Evolutionary conservation across 2,797 vertebrate species (phyloP).

Genomic region (Emydoidea blandingii): DNA sequence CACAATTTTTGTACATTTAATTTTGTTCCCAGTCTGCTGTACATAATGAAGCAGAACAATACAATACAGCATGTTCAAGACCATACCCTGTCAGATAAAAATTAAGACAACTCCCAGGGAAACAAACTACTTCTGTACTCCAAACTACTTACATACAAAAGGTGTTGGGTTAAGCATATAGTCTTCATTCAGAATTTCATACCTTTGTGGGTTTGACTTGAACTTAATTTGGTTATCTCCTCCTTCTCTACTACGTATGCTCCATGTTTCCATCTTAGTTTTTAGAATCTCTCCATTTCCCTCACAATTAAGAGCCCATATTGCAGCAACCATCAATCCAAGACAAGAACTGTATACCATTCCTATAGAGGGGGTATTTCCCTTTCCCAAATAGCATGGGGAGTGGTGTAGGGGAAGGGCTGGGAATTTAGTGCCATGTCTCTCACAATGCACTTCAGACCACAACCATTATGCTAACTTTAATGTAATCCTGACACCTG

Average conservation of each 20-base stretch:
- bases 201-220: not conserved
- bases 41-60: not conserved
- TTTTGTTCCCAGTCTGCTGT: not conserved
- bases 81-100: not conserved
- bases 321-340: not conserved
- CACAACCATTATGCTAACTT: not conserved
- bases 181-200: not conserved
- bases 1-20: not conserved
- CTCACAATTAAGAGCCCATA: not conserved
- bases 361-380: not conserved
- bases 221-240: not conserved
- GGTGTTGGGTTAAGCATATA: not conserved
- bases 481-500: not conserved
- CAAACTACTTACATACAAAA: not conserved
- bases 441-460: fast-evolving
- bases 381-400: not conserved
- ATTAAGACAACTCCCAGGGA: not conserved
- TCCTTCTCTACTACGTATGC: too few species aligned
- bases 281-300: not conserved
- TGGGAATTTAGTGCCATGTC: not conserved
- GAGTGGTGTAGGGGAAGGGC: not conserved
- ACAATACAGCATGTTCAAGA: not conserved
- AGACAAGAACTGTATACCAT: not conserved
- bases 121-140: not conserved
- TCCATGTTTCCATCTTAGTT: not conserved